Evolutionary conservation across 2,113 vertebrate genomes (phyloP).

Genomic region (Lasiurus cinereus): DNA sequence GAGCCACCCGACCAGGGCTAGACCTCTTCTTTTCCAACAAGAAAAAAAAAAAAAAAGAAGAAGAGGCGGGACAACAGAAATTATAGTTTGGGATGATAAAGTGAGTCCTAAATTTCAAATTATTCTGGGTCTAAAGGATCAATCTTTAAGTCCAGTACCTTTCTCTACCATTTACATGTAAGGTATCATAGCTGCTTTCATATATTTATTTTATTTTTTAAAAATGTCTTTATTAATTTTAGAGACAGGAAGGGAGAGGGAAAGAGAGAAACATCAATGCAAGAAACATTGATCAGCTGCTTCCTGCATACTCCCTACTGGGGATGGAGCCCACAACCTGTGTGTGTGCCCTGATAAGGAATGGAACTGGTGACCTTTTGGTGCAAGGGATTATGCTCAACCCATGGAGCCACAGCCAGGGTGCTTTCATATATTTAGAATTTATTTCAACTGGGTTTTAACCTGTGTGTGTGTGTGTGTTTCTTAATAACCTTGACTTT

Average conservation of each 20-base stretch:
- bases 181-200: background rate
- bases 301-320: too few species aligned
- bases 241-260: too few species aligned
- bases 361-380: too few species aligned
- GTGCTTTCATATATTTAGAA: background rate
- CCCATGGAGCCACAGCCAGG: too few species aligned
- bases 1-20: background rate
- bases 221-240: too few species aligned
- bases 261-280: too few species aligned
- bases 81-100: background rate
- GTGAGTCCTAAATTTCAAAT: background rate
- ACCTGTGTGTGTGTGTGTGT: background rate
- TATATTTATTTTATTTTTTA: background rate
- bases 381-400: too few species aligned
- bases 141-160: background rate
- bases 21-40: background rate
- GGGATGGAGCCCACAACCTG: too few species aligned
- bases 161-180: conserved; percentile 9
- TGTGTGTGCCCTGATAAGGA: too few species aligned
- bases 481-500: background rate
- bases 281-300: too few species aligned
- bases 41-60: too few species aligned
- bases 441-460: background rate
- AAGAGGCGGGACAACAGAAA: background rate
- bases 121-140: background rate